Evolutionary conservation across 2,888 invertebrate genomes (phyloP), one percentile per base, ranked within the genome.

Genomic region (Metacarcinus magister): DNA sequence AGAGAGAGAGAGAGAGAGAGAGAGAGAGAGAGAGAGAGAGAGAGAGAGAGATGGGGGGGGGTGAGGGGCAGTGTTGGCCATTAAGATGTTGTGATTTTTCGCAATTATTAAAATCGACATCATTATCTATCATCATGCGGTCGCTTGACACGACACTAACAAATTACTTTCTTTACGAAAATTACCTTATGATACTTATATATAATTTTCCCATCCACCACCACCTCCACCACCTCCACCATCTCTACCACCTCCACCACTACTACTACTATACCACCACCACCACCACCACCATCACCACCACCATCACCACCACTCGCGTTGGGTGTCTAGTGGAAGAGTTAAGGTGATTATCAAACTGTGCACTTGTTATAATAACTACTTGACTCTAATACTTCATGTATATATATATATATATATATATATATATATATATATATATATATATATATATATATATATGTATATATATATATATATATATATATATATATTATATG

Each of bases 151-250:
- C 28, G 82, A 82, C 82, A 82, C 82, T 82, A 82, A 82, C 82
- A 82, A 82, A 82, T 82, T 82, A 82, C 82, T 82, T 82, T 82
- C 82, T 82, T 82, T 32, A 82, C 82, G 82, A 32, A 82, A 82
- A 82, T 82, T 82, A 82, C 82, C 82, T 82, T 82, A 82, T 82
- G 82, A 48, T 92, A 92, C 60, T 54, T 92, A 92, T 92, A 54
- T 48, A 92, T 48, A n/a, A 54, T 54, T 48, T 54, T 92, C 23
- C 28, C 46, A 13, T n/a, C 82, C 82, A 4, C 82, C 82, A 28
- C 82, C 82, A 28, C 0, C 32, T 0, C 82, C 82, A 10, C 32
- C 82, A 32, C 32, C 82, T 32, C 32, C 28, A 82, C 82, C 82
- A 82, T 32, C 82, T 7, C 82, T 16, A 75, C n/a, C 75, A 75